A percentile compares a stretch with the other conserved stretches of the same genome.
phyloP scores from a whole-genome alignment of 2,888 invertebrate genomes.

The Drosophila macrothrix region DNA sequence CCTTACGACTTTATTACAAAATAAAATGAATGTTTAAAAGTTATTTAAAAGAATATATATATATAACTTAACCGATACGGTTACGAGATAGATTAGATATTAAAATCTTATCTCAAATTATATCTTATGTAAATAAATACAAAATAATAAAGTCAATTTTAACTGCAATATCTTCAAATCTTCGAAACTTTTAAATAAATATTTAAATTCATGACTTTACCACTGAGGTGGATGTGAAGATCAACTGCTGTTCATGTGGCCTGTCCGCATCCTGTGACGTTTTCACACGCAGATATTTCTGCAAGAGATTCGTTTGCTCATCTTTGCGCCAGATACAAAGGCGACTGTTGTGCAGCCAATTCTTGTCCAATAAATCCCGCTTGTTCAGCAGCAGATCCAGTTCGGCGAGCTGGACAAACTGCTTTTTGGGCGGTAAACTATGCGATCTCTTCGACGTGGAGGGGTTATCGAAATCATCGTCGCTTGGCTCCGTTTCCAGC shows the following conservation, averaged over 20 bases:
- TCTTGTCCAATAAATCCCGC: constrained; percentile 78
- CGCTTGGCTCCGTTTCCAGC: constrained; percentile 67
- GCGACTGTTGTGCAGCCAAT: constrained; percentile 81
- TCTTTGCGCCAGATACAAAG: constrained; percentile 85
- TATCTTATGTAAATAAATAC: not conserved
- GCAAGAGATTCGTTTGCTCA: constrained; percentile 82
- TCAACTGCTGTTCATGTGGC: constrained; percentile 77
- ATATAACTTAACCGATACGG: no score
- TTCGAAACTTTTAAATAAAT: no score
- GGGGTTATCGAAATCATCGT: constrained; percentile 66
- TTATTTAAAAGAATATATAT: not conserved
- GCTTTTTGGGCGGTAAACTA: constrained; percentile 78
- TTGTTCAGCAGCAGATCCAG: constrained; percentile 82
- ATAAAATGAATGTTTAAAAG: not conserved
- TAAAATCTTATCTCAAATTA: not conserved
- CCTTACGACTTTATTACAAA: not conserved
- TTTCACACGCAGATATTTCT: constrained; percentile 84
- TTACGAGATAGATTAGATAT: no score
- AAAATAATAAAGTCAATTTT: not conserved
- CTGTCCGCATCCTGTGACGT: constrained; percentile 48
- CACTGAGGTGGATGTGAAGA: constrained; percentile 85
- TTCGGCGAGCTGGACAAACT: constrained; percentile 60
- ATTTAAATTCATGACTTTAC: constrained; percentile 59
- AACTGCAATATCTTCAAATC: no score
- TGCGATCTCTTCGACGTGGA: constrained; percentile 64